phyloP scores from a whole-genome alignment of 2,113 vertebrate species.

The Dromaius novaehollandiae region DNA sequence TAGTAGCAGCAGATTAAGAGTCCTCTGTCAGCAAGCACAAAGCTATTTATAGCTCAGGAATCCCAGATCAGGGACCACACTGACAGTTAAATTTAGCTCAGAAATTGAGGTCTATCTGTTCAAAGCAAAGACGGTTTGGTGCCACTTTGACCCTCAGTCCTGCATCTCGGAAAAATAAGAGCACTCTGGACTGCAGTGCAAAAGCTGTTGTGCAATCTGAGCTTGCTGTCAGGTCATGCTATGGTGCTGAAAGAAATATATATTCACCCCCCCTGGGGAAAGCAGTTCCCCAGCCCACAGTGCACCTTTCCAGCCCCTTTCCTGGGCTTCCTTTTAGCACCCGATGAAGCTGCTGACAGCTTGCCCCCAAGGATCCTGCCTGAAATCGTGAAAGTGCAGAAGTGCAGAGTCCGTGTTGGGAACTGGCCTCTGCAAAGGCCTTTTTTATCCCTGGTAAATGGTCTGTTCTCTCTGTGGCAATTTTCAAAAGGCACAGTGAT shows the following conservation, averaged over 20 bases:
- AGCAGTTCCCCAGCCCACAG: neutral
- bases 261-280: neutral
- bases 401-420: neutral
- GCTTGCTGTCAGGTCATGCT: neutral
- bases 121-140: neutral
- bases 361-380: neutral
- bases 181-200: neutral
- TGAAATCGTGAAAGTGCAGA: neutral
- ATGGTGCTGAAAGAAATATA: neutral
- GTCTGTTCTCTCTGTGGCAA: neutral
- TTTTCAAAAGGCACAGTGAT: neutral
- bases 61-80: neutral
- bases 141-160: neutral
- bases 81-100: neutral
- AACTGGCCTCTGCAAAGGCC: neutral
- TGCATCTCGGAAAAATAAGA: neutral
- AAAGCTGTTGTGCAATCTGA: neutral
- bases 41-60: constrained; percentile 43
- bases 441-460: neutral
- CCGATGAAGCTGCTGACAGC: neutral
- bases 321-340: neutral
- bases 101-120: neutral
- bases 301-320: neutral
- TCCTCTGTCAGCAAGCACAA: neutral
- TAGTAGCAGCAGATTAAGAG: neutral